Evolutionary conservation across 2,888 invertebrate species (phyloP).

Genomic region (Diarsia mendica): DNA sequence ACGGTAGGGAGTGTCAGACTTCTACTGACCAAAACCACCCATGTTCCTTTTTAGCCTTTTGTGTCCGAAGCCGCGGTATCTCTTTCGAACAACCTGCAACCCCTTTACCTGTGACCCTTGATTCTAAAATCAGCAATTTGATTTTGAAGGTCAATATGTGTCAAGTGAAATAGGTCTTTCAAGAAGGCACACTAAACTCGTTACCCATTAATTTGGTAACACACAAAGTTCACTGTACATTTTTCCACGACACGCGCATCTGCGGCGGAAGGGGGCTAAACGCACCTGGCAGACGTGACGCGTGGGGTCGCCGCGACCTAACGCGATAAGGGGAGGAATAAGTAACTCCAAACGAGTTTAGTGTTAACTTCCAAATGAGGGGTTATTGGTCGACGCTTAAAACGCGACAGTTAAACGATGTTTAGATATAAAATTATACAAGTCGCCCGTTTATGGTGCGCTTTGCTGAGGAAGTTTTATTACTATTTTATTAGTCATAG

Average conservation of each 20-base stretch:
- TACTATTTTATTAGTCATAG: slow-evolving; percentile 66
- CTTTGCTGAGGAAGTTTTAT: slow-evolving; percentile 67
- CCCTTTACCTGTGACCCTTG: background rate
- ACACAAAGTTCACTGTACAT: slow-evolving; percentile 69
- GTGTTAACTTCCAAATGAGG: slow-evolving; percentile 75
- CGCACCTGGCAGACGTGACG: slow-evolving; percentile 83
- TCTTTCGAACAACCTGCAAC: no score
- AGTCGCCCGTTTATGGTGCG: slow-evolving; percentile 67
- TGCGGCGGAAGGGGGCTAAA: slow-evolving; percentile 81
- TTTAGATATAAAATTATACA: slow-evolving; percentile 72
- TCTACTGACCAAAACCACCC: no score
- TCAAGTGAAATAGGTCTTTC: background rate
- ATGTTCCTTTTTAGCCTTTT: no score
- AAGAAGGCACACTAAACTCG: slow-evolving; percentile 21
- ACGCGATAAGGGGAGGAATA: slow-evolving; percentile 77
- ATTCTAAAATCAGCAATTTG: background rate
- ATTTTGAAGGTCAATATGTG: background rate
- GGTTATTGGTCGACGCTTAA: slow-evolving; percentile 71
- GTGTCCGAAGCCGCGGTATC: no score
- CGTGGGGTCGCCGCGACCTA: slow-evolving; percentile 81
- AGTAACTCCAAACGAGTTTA: slow-evolving; percentile 76
- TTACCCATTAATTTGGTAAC: slow-evolving; percentile 46
- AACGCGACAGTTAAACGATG: slow-evolving; percentile 69
- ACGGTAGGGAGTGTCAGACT: no score
- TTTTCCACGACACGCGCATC: slow-evolving; percentile 72